phyloP scores from a whole-genome alignment of 35 echinoderm and acorn worm genomes.

The Lytechinus pictus region DNA sequence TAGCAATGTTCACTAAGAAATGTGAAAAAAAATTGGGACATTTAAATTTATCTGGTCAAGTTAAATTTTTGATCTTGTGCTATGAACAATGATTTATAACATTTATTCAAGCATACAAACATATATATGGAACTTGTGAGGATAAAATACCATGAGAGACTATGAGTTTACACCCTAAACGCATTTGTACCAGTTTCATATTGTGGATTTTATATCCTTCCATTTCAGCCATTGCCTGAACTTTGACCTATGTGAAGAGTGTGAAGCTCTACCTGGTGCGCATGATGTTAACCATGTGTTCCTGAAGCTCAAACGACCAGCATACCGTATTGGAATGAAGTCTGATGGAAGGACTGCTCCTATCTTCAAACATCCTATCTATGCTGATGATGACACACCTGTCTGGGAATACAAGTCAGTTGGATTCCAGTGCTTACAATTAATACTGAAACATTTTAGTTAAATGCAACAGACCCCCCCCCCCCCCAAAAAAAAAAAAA shows the following conservation, averaged over 20 bases:
- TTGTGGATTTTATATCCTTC: neutral
- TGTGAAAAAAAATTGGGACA: too few species aligned
- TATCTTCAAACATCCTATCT: constrained; percentile 72
- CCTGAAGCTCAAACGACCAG: constrained; percentile 85
- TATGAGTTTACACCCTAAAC: neutral
- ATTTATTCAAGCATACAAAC: too few species aligned
- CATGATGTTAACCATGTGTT: constrained; percentile 92
- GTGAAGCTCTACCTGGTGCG: constrained; percentile 60
- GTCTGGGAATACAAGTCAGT: constrained; percentile 44
- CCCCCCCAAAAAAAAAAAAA: too few species aligned
- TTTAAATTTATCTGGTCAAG: too few species aligned
- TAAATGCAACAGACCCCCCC: too few species aligned
- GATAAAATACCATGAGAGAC: too few species aligned
- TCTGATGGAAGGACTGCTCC: constrained; percentile 67
- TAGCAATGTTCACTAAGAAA: too few species aligned
- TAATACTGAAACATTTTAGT: too few species aligned
- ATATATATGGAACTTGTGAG: too few species aligned
- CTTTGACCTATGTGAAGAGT: constrained; percentile 86
- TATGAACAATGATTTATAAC: too few species aligned
- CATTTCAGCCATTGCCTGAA: constrained; percentile 74
- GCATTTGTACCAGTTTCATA: neutral
- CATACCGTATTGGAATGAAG: constrained; percentile 54
- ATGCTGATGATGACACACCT: constrained; percentile 63
- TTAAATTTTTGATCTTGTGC: too few species aligned
- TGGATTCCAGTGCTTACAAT: neutral